Evolutionary conservation across 2,888 invertebrate species (phyloP), one percentile per base, ranked within the genome.

Genomic region (Eulithis prunata): DNA sequence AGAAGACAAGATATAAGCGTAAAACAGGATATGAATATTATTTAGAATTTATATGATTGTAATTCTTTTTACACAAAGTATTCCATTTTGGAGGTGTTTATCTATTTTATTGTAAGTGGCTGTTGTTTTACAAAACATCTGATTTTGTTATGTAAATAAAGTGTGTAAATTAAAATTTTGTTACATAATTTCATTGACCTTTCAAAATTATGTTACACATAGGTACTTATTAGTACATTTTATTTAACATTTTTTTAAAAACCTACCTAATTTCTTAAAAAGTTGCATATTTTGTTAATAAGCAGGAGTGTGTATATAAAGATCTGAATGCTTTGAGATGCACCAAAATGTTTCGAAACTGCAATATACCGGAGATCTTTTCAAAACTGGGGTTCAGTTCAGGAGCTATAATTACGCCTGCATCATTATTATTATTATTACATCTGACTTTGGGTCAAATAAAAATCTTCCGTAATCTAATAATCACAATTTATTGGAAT

Each of bases 401-500:
- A 21, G 21, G 21, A 21, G 21, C 21, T 21, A 21, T 21, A 1
- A 21, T 2, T 21, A 21, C 21, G 21, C 21, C 21, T 21, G 2
- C 21, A 21, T 21, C 21, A 21, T 21, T 21, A 21, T 21, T 21
- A 21, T 21, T 21, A 21, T 21, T 21, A 21, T 1, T 21, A 21
- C 21, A 28, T 51, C 11, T 11, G 13, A 7, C 38, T 6, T 53
- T n/a, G 32, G 64, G 60, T 66, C 43, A 65, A 74, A 71, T 75
- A 80, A 83, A 84, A 75, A 79, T 74, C 70, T 68, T 52, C 41
- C 47, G 62, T 73, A 74, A 82, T 85, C 84, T 90, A 89, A 83
- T 91, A 91, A 91, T 93, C 87, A 91, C 86, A 90, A 83, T 93
- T 91, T 92, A 91, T 81, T 92, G 88, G 90, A 91, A 91, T 91